Percentiles rank a stretch among this genome's conserved stretches.
Evolutionary conservation across 2,797 vertebrate species (phyloP).

Genomic region (Sebastes cheni): DNA sequence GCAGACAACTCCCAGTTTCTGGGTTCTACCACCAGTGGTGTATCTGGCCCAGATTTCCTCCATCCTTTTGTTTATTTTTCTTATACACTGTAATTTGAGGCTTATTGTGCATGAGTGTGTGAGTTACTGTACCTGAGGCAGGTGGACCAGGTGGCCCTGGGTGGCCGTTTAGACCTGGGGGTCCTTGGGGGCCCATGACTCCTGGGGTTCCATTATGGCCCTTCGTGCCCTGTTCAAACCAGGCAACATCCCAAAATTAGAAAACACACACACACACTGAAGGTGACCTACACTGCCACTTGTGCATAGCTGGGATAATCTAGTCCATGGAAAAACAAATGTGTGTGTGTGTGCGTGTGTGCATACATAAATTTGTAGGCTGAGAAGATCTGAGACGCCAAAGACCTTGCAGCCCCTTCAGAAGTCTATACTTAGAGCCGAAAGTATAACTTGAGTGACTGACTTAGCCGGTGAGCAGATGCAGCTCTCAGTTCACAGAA

Average conservation of each 20-base stretch:
- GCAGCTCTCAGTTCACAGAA: background rate
- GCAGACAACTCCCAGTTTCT: too few species aligned
- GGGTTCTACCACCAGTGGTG: background rate
- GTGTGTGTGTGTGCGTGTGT: background rate
- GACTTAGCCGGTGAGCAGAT: background rate
- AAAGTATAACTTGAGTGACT: background rate
- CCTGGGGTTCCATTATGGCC: conserved; percentile 86
- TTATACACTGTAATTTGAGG: background rate
- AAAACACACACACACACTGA: conserved; percentile 3
- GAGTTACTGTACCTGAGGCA: conserved; percentile 82
- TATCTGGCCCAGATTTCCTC: background rate
- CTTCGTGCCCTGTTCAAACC: conserved; percentile 85
- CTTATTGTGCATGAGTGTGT: background rate
- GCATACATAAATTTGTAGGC: background rate
- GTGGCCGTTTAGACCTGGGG: conserved; percentile 86
- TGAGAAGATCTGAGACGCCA: conserved; percentile 1
- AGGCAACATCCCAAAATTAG: conserved; percentile 5
- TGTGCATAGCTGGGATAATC: conserved; percentile 19
- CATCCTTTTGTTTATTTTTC: background rate
- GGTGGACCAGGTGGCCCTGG: conserved; percentile 89
- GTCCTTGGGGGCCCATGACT: conserved; percentile 87
- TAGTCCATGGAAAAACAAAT: background rate
- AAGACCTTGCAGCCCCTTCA: background rate
- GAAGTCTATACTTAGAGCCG: conserved; percentile 25
- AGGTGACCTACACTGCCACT: conserved; percentile 15